Evolutionary conservation across 2,888 invertebrate species (phyloP).

Genomic region (Chouioia cunea): DNA sequence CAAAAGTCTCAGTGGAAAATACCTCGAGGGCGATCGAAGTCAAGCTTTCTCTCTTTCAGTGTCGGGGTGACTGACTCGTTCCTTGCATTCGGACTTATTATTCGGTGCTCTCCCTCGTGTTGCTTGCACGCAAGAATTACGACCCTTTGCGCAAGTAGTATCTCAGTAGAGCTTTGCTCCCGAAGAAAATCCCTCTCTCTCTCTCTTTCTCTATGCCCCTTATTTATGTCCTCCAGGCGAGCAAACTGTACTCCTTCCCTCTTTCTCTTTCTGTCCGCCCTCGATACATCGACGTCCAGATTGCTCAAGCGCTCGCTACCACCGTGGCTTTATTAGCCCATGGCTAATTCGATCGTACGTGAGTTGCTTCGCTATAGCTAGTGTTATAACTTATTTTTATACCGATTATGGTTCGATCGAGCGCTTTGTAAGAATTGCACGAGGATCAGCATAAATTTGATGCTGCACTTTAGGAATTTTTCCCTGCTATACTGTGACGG

Average conservation of each 20-base stretch:
- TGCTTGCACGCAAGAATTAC: slow-evolving; percentile 33
- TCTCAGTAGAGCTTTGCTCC: slow-evolving; percentile 18
- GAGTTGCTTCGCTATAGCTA: no score
- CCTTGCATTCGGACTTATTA: slow-evolving; percentile 60
- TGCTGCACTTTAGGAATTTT: no score
- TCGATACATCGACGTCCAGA: slow-evolving; percentile 26
- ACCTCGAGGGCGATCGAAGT: slow-evolving; percentile 34
- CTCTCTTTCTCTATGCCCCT: slow-evolving; percentile 18
- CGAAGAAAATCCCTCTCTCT: slow-evolving; percentile 25
- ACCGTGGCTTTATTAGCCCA: slow-evolving; percentile 33
- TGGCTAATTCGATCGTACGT: no score
- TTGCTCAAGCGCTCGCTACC: slow-evolving; percentile 14
- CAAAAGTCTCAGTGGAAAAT: slow-evolving; percentile 11
- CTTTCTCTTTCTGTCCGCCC: background rate
- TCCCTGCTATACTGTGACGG: no score
- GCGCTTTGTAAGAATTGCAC: no score
- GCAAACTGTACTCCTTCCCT: slow-evolving; percentile 28
- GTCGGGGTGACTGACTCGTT: slow-evolving; percentile 40
- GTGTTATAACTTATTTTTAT: no score
- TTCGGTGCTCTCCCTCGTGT: slow-evolving; percentile 50
- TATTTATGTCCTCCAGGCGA: slow-evolving; percentile 30
- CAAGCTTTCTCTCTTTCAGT: slow-evolving; percentile 14
- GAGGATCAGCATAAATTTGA: no score
- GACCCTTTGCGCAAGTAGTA: slow-evolving; percentile 33
- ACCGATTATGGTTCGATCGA: no score